These are phyloP conservation scores for Melanotaenia pygmaea DNA, from an alignment of 2,797 vertebrate genomes.

Conservation along the genomic window DNA sequence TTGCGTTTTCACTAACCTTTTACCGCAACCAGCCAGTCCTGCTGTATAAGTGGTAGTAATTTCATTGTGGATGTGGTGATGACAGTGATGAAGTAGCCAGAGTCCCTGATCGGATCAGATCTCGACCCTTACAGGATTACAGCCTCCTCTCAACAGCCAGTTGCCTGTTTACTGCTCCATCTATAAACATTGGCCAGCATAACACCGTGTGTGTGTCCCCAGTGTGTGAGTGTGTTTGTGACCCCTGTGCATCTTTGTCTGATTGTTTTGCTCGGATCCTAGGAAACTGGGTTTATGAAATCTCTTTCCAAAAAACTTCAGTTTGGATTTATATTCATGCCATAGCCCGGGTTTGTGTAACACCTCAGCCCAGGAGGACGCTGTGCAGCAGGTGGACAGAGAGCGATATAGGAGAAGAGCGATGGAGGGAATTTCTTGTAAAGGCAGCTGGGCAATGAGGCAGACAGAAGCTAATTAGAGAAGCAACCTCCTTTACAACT, in stretches of 20 bases:
- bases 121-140: conserved; percentile 78
- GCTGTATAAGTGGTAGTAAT: conserved; percentile 70
- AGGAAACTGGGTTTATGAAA: conserved; percentile 33
- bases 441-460: conserved; percentile 85
- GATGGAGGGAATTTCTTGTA: conserved; percentile 75
- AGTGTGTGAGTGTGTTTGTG: conserved; percentile 4
- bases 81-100: conserved; percentile 83
- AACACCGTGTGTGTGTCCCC: background rate
- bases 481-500: conserved; percentile 81
- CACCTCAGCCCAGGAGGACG: conserved; percentile 39
- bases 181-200: conserved; percentile 55
- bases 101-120: conserved; percentile 78
- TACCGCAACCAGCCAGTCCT: conserved; percentile 50
- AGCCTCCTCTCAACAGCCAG: conserved; percentile 65
- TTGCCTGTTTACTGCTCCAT: conserved; percentile 62
- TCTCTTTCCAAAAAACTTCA: conserved; percentile 21
- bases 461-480: conserved; percentile 85
- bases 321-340: conserved; percentile 57
- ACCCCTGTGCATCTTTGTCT: conserved; percentile 12
- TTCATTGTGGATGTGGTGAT: conserved; percentile 76
- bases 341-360: conserved; percentile 29
- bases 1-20: conserved; percentile 16
- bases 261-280: conserved; percentile 38
- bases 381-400: conserved; percentile 76
- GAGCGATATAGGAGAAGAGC: conserved; percentile 70